Conservation (phyloP, 2,888 invertebrate genomes). For the Amphipoea lucens region DNA sequence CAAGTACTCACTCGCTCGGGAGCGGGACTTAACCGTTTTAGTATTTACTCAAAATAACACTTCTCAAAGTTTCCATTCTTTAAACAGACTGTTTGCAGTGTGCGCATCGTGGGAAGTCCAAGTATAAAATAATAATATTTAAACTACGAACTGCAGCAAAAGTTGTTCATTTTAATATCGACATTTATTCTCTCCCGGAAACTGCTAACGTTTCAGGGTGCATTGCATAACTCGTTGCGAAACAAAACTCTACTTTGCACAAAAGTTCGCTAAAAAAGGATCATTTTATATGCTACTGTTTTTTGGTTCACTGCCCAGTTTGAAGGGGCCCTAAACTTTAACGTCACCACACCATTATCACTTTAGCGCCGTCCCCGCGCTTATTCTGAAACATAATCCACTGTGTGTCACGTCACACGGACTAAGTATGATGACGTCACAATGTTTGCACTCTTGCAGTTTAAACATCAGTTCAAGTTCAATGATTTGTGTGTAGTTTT, state of each 20-base stretch:
- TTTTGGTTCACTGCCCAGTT: slow-evolving; percentile 29
- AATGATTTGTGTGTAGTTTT: slow-evolving; percentile 69
- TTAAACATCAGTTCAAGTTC: slow-evolving; percentile 66
- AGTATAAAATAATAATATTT: slow-evolving; percentile 45
- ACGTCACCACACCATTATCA: slow-evolving; percentile 32
- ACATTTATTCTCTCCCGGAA: slow-evolving; percentile 53
- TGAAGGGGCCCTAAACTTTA: slow-evolving; percentile 6
- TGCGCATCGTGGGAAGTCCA: slow-evolving; percentile 13
- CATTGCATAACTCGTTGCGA: slow-evolving; percentile 32
- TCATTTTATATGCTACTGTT: slow-evolving; percentile 14
- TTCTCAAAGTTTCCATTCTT: slow-evolving; percentile 12
- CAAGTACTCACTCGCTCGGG: neutral
- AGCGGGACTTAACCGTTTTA: neutral
- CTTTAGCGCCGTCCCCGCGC: slow-evolving; percentile 2
- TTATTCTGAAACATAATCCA: slow-evolving; percentile 38
- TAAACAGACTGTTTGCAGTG: neutral
- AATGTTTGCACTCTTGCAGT: slow-evolving; percentile 59
- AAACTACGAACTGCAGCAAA: slow-evolving; percentile 34
- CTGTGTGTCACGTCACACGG: slow-evolving; percentile 34
- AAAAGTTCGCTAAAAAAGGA: slow-evolving; percentile 42
- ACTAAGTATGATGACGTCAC: slow-evolving; percentile 50
- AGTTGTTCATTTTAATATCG: slow-evolving; percentile 50
- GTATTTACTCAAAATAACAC: neutral
- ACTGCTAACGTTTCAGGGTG: slow-evolving; percentile 32
- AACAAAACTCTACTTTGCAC: slow-evolving; percentile 18